Base-by-base conservation (phyloP, 2,888 invertebrate genomes). In the Ramazzottius varieornatus region DNA sequence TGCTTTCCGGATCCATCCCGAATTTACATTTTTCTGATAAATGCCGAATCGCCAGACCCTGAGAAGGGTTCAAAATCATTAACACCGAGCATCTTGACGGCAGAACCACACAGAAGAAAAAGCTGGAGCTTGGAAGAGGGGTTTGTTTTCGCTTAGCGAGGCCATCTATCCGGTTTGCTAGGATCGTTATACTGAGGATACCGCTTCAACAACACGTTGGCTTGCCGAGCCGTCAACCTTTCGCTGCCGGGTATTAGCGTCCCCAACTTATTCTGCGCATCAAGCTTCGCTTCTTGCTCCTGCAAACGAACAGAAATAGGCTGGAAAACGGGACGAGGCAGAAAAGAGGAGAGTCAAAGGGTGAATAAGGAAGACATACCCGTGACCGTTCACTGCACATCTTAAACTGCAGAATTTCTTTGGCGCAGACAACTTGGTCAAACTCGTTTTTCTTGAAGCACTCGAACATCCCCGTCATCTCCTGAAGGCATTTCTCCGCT, bases 401-500 rank as follows among this genome's bases (percentile, higher is more conserved):
- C 29, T 54, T 54, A 24, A 54, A 54, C 20, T 8, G 16, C 4
- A 29, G 20, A 29, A 54, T 54, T 29, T 54, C 54, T 4, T 16
- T 29, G 16, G 20, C 54, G 54, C 54, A 54, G 4, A 29, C 54
- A 8, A 24, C 29, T 29, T 54, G 54, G 29, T 29, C 29, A 29
- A 54, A 54, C 4, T 54, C 54, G 24, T 54, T 54, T 24, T 54
- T 54, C 29, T 54, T 54, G 29, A 54, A 54, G 29, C 54, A 54
- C 24, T 54, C 54, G 54, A 54, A 54, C 54, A 54, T n/a, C 24
- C 24, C 54, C 54, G 54, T 54, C 54, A 54, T 54, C 29, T 16
- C 16, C 54, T 54, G 54, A 13, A 54, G 20, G 54, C 54, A 54
- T 29, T 8, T 54, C 54, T 29, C 29, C 29, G 13, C 54, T 54